These are phyloP conservation scores for Tetranychus urticae DNA, from an alignment of 1,140 invertebrate genomes.

Conservation along the genomic window DNA sequence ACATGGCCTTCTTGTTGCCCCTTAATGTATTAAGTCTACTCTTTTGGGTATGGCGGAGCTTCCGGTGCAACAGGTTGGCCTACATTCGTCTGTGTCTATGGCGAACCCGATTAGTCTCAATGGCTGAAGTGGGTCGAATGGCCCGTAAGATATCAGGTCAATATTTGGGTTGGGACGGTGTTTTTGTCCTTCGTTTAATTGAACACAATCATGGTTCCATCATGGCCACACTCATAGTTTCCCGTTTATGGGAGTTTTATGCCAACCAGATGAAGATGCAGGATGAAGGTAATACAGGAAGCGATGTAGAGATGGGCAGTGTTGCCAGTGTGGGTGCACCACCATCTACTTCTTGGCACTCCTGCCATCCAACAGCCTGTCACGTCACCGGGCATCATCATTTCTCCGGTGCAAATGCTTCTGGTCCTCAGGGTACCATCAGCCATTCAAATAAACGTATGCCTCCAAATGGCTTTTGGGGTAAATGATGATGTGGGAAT, in stretches of 20 bases:
- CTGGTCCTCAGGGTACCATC: background rate
- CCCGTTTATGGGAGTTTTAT: conserved; percentile 17
- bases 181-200: conserved; percentile 21
- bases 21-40: conserved; percentile 19
- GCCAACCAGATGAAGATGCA: conserved; percentile 18
- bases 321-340: conserved; percentile 11
- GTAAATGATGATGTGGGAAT: conserved; percentile 11
- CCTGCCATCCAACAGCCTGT: conserved; percentile 15
- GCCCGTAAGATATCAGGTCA: conserved; percentile 18
- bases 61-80: conserved; percentile 18
- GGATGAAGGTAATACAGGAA: conserved; percentile 12
- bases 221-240: conserved; percentile 18
- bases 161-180: conserved; percentile 23
- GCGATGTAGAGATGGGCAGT: conserved; percentile 10
- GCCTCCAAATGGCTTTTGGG: conserved; percentile 16
- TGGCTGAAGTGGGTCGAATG: conserved; percentile 17
- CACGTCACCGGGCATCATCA: conserved; percentile 14
- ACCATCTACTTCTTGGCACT: conserved; percentile 16
- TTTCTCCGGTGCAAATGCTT: conserved; percentile 1
- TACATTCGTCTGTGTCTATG: conserved; percentile 21
- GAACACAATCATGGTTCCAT: conserved; percentile 22
- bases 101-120: conserved; percentile 18
- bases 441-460: conserved; percentile 3
- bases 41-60: conserved; percentile 22
- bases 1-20: conserved; percentile 20